These are phyloP conservation scores for Epinephelus awoara DNA, from an alignment of 2,797 vertebrate species.

Conservation along the genomic window DNA sequence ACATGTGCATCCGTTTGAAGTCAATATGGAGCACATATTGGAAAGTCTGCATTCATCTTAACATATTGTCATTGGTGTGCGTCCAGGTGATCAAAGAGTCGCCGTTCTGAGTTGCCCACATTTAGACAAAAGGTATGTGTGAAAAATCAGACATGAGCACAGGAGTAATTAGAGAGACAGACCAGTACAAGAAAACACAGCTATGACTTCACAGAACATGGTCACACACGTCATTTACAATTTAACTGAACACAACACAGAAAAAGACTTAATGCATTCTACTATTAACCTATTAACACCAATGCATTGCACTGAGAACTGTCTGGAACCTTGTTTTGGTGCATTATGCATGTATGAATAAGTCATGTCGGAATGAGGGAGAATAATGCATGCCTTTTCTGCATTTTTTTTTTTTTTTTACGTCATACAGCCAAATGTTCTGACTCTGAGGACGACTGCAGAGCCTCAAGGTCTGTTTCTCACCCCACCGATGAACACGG, in stretches of 20 bases:
- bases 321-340: constrained; percentile 47
- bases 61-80: constrained; percentile 79
- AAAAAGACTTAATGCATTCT: constrained; percentile 60
- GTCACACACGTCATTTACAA: constrained; percentile 72
- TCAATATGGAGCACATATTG: constrained; percentile 78
- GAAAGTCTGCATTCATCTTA: constrained; percentile 80
- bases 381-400: constrained; percentile 54
- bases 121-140: constrained; percentile 73
- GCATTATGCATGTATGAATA: constrained; percentile 64
- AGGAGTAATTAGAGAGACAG: constrained; percentile 78
- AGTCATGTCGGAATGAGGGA: constrained; percentile 52
- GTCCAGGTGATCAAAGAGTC: constrained; percentile 80
- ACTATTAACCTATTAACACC: constrained; percentile 70
- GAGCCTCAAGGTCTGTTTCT: constrained; percentile 61
- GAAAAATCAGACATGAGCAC: constrained; percentile 69
- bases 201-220: constrained; percentile 77
- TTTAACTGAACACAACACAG: constrained; percentile 75
- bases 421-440: constrained; percentile 60
- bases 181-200: constrained; percentile 76
- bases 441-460: constrained; percentile 50
- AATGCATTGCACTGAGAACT: constrained; percentile 45
- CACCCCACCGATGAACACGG: constrained; percentile 56
- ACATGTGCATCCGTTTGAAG: constrained; percentile 78
- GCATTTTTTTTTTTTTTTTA: constrained; percentile 41
- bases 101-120: constrained; percentile 59